Evolutionary conservation across 2,797 vertebrate genomes (phyloP).

Genomic region (Falco concolor): DNA sequence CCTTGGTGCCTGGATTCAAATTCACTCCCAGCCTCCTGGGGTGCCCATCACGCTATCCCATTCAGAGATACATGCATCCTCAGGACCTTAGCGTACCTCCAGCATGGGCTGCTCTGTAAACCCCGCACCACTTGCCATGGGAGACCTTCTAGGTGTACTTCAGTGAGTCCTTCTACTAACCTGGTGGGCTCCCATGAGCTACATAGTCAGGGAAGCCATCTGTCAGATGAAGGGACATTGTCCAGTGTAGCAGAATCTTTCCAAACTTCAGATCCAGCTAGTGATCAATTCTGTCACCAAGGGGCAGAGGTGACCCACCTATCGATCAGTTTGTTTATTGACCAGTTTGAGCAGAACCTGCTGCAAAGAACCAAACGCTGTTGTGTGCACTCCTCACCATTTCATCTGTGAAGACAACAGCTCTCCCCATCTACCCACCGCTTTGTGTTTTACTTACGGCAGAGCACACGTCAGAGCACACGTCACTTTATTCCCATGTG

Average conservation of each 20-base stretch:
- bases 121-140: not conserved
- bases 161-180: not conserved
- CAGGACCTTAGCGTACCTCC: not conserved
- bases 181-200: accelerated
- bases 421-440: not conserved
- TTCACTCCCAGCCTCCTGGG: not conserved
- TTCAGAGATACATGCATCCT: not conserved
- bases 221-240: not conserved
- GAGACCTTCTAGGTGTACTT: not conserved
- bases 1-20: not conserved
- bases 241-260: not conserved
- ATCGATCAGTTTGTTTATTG: not conserved
- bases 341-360: not conserved
- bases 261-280: not conserved
- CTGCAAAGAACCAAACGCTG: not conserved
- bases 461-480: not conserved
- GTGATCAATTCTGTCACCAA: not conserved
- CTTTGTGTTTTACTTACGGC: not conserved
- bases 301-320: accelerated
- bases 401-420: not conserved
- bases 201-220: not conserved
- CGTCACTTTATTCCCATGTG: accelerated
- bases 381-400: not conserved
- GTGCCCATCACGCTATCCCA: not conserved
- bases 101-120: not conserved